Conservation (phyloP, 1,140 invertebrate species). For the Parasteatoda tepidariorum region DNA sequence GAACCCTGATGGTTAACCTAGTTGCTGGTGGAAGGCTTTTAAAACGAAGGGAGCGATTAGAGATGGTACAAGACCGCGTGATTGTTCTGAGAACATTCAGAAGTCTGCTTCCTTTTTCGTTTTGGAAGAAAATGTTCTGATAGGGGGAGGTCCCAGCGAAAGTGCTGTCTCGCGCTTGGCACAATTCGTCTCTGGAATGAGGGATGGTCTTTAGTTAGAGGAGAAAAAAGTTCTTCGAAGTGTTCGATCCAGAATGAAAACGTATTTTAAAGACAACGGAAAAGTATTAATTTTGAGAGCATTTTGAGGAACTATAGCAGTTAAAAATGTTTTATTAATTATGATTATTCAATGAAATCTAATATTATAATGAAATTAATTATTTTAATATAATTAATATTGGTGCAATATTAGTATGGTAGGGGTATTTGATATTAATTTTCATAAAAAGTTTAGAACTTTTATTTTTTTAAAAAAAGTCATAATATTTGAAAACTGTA, state of each 20-base stretch:
- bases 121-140: neutral
- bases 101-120: neutral
- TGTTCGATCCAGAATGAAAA: too few species aligned
- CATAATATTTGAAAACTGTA: neutral
- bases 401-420: neutral
- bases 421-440: neutral
- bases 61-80: too few species aligned
- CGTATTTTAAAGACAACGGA: too few species aligned
- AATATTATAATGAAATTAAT: neutral
- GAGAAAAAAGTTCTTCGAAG: neutral
- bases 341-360: neutral
- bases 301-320: too few species aligned
- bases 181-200: slow-evolving; percentile 7
- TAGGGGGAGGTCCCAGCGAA: neutral
- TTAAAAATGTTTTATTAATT: too few species aligned
- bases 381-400: neutral
- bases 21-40: neutral
- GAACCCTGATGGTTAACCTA: neutral
- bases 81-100: neutral
- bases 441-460: neutral
- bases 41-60: neutral
- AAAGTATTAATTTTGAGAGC: too few species aligned
- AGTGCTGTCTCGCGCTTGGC: slow-evolving; percentile 18
- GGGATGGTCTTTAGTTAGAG: neutral
- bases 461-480: too few species aligned